Evolutionary conservation across 2,888 invertebrate genomes (phyloP).

Genomic region (Cataglyphis altisquamis): DNA sequence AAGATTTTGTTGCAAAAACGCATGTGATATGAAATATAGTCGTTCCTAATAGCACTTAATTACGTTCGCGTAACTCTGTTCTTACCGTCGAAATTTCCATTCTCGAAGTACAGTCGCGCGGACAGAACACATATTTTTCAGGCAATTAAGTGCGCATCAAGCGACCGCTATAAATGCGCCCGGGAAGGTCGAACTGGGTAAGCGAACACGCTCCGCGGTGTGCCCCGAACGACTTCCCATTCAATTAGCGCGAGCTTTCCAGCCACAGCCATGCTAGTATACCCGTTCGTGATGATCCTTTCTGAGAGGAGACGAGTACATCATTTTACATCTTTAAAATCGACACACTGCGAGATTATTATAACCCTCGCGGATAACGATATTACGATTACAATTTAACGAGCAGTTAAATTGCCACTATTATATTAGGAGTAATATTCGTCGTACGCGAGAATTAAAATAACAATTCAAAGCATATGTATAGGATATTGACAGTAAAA

Average conservation of each 20-base stretch:
- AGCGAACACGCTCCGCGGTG: slow-evolving; percentile 20
- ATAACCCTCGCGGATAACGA: not conserved
- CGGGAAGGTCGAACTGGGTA: not conserved
- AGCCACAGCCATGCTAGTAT: not conserved
- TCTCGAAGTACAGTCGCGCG: not conserved
- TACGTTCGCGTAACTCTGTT: not conserved
- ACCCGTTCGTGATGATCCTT: not conserved
- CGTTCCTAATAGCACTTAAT: slow-evolving; percentile 14
- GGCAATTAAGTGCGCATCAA: slow-evolving; percentile 48
- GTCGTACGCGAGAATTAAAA: not conserved
- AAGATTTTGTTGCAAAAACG: not conserved
- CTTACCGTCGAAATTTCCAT: slow-evolving; percentile 31
- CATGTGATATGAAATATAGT: not conserved
- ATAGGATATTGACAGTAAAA: not conserved
- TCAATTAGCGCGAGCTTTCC: slow-evolving; percentile 44
- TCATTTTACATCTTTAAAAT: slow-evolving; percentile 13
- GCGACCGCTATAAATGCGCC: slow-evolving; percentile 39
- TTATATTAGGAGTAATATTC: not conserved
- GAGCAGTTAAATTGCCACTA: not conserved
- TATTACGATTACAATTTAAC: no score
- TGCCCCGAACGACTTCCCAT: slow-evolving; percentile 29
- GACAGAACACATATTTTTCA: slow-evolving; percentile 28
- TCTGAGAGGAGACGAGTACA: slow-evolving; percentile 5
- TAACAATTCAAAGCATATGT: not conserved
- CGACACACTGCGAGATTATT: not conserved